Evolutionary conservation across 2,888 invertebrate genomes (phyloP), one percentile per base, ranked within the genome.

Genomic region (Creontiades dilutus): DNA sequence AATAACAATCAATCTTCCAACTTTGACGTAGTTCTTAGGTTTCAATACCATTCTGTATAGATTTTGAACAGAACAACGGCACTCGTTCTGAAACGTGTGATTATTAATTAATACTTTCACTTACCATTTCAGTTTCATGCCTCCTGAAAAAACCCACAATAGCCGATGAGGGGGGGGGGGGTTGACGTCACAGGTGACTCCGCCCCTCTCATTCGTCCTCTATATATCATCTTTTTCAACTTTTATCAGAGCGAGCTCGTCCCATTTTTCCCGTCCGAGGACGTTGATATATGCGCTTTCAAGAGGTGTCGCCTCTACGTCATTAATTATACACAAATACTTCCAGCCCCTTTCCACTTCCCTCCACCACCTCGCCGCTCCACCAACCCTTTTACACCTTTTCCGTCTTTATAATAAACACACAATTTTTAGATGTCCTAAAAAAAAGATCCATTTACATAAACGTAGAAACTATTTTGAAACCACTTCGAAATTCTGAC

Each of bases 271-370:
- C 57, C 57, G 27, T 55, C 57, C 55, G 61, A 61, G 85, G 85
- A 85, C 85, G 85, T 85, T 85, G 85, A 85, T 85, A 61, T 85
- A 85, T 85, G 85, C 85, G 85, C 85, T 85, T 85, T 85, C 85
- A 78, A n/a, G 55, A 37, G 85, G 27, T 85, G 85, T 55, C 85
- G 85, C 28, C 57, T 57, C 46, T 61, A 37, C 57, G 46, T 85
- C 85, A 85, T 85, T 85, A 85, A 85, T 85, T 85, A 85, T 85
- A 85, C 85, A 85, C 57, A 85, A 85, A 85, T 85, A 61, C 85
- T 28, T 57, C 61, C 82, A 47, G 11, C 48, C 28, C 19, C 82
- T 7, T 14, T 52, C 52, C 52, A 52, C 1, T 16, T 16, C 5
- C 13, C 52, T 12, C 52, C 37, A 37, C 37, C 37, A 16, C 57